Percentiles rank a stretch among this genome's conserved stretches.
Evolutionary conservation across 1,140 invertebrate genomes (phyloP).

Genomic region (Leptinotarsa undecemlineata): DNA sequence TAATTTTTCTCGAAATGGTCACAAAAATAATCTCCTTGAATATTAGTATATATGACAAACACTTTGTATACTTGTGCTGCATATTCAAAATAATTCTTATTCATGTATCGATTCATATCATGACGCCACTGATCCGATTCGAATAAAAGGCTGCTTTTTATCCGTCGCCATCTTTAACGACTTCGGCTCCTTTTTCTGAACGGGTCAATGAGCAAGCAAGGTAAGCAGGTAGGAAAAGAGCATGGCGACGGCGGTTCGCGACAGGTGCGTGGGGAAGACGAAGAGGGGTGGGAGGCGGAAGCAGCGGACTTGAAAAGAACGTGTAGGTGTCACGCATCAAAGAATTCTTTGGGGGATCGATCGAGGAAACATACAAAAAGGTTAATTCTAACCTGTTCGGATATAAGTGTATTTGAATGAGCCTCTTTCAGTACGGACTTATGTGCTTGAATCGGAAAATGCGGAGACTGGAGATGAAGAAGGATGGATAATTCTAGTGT

Average conservation of each 20-base stretch:
- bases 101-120: too few species aligned
- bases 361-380: conserved; percentile 15
- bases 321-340: conserved; percentile 20
- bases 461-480: neutral
- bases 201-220: neutral
- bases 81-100: too few species aligned
- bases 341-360: conserved; percentile 12
- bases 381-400: conserved; percentile 18
- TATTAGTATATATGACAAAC: too few species aligned
- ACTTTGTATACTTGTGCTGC: too few species aligned
- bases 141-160: neutral
- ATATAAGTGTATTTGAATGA: conserved; percentile 15
- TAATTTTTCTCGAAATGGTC: too few species aligned
- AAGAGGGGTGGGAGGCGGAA: neutral
- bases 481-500: neutral
- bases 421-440: conserved; percentile 3
- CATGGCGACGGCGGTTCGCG: conserved; percentile 14
- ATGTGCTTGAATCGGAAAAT: conserved; percentile 4
- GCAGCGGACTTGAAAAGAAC: conserved; percentile 16
- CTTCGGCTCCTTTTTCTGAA: neutral
- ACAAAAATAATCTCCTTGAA: too few species aligned
- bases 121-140: too few species aligned
- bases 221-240: conserved; percentile 18
- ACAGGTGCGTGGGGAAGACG: conserved; percentile 14
- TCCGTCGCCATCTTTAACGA: neutral